phyloP scores from a whole-genome alignment of 92 coral and sea anemone species.

The Metridium senile region DNA sequence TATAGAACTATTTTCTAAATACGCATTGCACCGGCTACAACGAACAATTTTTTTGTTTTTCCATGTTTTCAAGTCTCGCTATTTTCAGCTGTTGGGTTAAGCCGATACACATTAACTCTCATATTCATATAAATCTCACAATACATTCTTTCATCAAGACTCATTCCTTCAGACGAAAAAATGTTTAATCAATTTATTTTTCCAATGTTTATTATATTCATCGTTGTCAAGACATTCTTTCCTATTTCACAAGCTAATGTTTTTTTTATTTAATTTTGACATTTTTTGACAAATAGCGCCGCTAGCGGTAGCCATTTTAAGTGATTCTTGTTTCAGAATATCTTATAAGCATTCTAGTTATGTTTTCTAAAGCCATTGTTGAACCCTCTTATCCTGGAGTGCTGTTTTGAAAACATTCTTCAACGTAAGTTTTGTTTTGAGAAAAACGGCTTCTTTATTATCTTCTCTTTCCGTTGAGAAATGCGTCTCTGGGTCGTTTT shows the following conservation, averaged over 20 bases:
- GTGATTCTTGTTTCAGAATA: not conserved
- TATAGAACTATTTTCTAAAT: not conserved
- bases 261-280: not conserved
- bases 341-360: conserved; percentile 8
- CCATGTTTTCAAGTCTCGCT: not conserved
- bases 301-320: conserved; percentile 8
- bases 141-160: not conserved
- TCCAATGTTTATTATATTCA: too few species aligned
- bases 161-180: conserved; percentile 11
- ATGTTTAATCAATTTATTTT: not conserved
- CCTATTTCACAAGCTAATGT: not conserved
- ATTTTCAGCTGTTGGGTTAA: not conserved
- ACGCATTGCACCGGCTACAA: not conserved
- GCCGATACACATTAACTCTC: not conserved
- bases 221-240: not conserved
- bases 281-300: conserved; percentile 16
- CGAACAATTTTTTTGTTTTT: not conserved
- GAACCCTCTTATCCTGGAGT: conserved; percentile 20
- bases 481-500: conserved; percentile 12
- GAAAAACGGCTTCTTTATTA: conserved; percentile 15
- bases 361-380: conserved; percentile 20
- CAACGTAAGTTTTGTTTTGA: conserved; percentile 34
- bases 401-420: conserved; percentile 32
- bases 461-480: conserved; percentile 13
- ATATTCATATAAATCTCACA: not conserved